These are phyloP conservation scores for Drosophila dives DNA, from an alignment of 2,888 invertebrate genomes.

Conservation along the genomic window DNA sequence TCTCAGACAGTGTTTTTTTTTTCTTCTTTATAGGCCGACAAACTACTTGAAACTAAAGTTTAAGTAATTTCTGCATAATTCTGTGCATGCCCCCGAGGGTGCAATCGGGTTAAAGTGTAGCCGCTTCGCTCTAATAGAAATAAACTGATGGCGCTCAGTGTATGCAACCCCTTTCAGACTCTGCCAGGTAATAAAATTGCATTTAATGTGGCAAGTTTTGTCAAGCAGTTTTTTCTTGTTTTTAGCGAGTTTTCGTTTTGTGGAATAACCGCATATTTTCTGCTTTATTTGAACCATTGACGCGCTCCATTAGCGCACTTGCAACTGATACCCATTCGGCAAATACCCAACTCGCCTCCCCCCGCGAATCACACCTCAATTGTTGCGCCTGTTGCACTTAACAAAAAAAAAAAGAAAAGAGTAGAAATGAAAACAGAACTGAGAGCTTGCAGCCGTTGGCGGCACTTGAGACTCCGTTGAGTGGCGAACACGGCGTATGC, in stretches of 20 bases:
- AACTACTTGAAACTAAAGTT: constrained; percentile 67
- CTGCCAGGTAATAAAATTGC: constrained; percentile 5
- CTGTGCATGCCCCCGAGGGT: constrained; percentile 48
- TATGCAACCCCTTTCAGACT: constrained; percentile 14
- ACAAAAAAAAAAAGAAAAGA: constrained; percentile 11
- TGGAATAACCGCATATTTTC: neutral
- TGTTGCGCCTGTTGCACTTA: constrained; percentile 66
- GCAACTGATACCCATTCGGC: constrained; percentile 37
- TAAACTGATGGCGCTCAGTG: constrained; percentile 21
- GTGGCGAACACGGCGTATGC: constrained; percentile 57
- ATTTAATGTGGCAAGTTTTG: neutral
- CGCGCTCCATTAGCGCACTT: constrained; percentile 60
- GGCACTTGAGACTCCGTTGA: constrained; percentile 75
- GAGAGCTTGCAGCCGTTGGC: constrained; percentile 40
- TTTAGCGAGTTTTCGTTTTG: constrained; percentile 1
- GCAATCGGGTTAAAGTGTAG: constrained; percentile 38
- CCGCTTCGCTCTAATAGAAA: constrained; percentile 53
- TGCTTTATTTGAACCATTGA: constrained; percentile 1
- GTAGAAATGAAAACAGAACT: constrained; percentile 8
- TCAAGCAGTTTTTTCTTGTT: neutral
- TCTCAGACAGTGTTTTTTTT: constrained; percentile 12
- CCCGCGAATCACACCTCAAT: constrained; percentile 55
- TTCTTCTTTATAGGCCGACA: constrained; percentile 52
- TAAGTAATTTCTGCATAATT: constrained; percentile 78
- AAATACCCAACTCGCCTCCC: constrained; percentile 1